phyloP scores from a whole-genome alignment of 2,113 vertebrate species.

The Poicephalus gulielmi region DNA sequence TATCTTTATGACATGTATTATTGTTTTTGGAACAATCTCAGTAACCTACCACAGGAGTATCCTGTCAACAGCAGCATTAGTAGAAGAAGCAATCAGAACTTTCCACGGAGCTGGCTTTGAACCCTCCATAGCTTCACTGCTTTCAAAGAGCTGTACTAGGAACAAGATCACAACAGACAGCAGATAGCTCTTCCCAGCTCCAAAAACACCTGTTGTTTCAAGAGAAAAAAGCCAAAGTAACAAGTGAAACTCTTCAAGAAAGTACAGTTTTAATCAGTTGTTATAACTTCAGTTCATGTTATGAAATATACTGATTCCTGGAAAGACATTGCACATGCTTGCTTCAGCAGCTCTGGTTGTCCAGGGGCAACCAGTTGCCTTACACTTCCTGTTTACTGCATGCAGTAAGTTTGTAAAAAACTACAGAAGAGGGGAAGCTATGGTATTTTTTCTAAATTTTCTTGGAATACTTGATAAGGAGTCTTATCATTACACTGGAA shows the following conservation, averaged over 20 bases:
- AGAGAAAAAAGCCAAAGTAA: background rate
- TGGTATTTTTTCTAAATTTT: background rate
- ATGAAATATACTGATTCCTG: background rate
- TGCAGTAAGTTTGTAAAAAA: background rate
- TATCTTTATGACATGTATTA: background rate
- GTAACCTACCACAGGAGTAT: conserved; percentile 76
- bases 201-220: conserved; percentile 78
- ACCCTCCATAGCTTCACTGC: conserved; percentile 16
- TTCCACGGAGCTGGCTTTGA: conserved; percentile 70
- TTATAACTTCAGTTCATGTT: background rate
- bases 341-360: background rate
- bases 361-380: background rate
- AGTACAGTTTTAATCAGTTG: background rate
- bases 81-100: conserved; percentile 80
- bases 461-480: background rate
- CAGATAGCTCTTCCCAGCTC: conserved; percentile 84
- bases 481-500: background rate
- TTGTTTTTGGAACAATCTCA: background rate
- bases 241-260: background rate
- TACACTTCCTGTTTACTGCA: background rate
- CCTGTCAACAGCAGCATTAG: conserved; percentile 82
- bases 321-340: background rate
- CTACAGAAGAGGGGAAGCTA: background rate
- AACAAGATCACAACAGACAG: conserved; percentile 79
- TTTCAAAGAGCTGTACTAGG: conserved; percentile 78